phyloP scores from a whole-genome alignment of 2,113 vertebrate species.

The Gasterosteus nipponicus region DNA sequence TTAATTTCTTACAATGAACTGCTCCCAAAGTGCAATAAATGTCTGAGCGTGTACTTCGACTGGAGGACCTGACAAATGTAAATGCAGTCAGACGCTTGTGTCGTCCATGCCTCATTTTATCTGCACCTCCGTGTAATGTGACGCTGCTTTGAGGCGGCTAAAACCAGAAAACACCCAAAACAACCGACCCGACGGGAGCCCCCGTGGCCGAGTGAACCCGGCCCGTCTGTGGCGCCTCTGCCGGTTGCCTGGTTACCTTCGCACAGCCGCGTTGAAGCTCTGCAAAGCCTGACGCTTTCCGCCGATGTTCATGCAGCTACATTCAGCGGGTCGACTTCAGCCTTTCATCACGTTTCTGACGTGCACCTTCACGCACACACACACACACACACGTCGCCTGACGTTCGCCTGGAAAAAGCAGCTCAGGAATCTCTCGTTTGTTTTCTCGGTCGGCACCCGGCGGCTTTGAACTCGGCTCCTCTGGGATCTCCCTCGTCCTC shows the following conservation, averaged over 20 bases:
- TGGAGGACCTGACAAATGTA: neutral
- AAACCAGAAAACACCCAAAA: neutral
- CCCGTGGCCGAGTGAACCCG: neutral
- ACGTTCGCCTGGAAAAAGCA: conserved; percentile 20
- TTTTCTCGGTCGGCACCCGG: conserved; percentile 11
- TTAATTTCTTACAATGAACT: neutral
- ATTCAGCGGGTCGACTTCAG: neutral
- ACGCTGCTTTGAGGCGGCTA: neutral
- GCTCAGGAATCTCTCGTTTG: conserved; percentile 16
- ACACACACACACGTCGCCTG: neutral
- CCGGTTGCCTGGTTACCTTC: neutral
- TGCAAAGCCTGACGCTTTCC: neutral
- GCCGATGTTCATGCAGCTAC: neutral
- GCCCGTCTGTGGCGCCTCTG: too few species aligned
- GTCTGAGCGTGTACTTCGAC: neutral
- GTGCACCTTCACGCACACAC: neutral
- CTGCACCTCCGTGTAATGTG: neutral
- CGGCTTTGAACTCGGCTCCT: conserved; percentile 56
- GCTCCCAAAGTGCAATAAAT: neutral
- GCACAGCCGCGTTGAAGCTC: neutral
- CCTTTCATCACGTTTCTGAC: neutral
- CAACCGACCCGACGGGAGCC: neutral
- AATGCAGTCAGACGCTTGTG: neutral
- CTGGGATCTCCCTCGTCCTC: conserved; percentile 34
- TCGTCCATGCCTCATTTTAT: neutral